Conservation (phyloP, 2,113 vertebrate species). For the Lampris incognitus region DNA sequence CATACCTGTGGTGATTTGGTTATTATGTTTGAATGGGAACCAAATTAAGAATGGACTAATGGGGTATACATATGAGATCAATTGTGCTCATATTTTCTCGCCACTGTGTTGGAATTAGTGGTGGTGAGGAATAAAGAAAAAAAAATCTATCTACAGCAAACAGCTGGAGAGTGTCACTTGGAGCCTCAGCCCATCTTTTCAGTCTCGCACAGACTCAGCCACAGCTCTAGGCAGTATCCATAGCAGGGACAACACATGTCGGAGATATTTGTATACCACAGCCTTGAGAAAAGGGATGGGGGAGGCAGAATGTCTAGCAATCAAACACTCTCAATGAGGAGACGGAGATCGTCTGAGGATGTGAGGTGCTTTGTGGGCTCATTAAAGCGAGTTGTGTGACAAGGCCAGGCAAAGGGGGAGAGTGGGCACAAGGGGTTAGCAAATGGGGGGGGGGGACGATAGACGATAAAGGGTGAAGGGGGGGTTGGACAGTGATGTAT, state of each 20-base stretch:
- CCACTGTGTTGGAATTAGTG: constrained; percentile 8
- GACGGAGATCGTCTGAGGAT: constrained; percentile 45
- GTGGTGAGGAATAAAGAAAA: constrained; percentile 3
- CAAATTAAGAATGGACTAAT: constrained; percentile 54
- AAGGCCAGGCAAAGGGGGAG: constrained; percentile 54
- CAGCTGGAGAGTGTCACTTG: not conserved
- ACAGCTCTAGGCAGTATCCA: constrained; percentile 32
- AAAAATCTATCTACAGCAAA: not conserved
- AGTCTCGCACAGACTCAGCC: constrained; percentile 12
- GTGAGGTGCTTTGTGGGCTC: constrained; percentile 71
- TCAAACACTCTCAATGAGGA: constrained; percentile 78
- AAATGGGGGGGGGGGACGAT: constrained; percentile 38
- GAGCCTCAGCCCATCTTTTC: constrained; percentile 8
- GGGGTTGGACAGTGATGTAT: constrained; percentile 72
- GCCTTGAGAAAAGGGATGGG: constrained; percentile 25
- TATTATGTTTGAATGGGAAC: constrained; percentile 18
- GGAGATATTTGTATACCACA: constrained; percentile 47
- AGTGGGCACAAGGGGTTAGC: constrained; percentile 38
- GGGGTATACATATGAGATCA: constrained; percentile 20
- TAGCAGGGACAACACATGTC: constrained; percentile 39
- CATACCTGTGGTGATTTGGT: too few relatives aligned
- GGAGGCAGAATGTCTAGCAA: constrained; percentile 53
- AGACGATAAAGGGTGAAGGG: constrained; percentile 37
- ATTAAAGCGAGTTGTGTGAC: constrained; percentile 72
- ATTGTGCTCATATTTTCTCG: constrained; percentile 29